These are phyloP conservation scores for Anthophora plumipes DNA, from an alignment of 2,888 invertebrate species.

Conservation along the genomic window DNA sequence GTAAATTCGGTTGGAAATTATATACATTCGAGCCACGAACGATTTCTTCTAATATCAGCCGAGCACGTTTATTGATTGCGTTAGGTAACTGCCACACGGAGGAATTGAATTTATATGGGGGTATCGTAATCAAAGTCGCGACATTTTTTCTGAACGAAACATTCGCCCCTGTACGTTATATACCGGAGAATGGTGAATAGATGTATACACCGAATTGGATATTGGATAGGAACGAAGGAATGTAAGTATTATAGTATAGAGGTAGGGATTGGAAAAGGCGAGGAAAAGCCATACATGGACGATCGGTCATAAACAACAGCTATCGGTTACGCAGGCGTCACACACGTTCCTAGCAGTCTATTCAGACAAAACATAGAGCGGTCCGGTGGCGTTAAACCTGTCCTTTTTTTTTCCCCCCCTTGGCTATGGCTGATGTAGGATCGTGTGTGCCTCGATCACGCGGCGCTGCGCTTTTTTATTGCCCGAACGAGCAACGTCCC, in stretches of 20 bases:
- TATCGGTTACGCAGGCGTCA: constrained; percentile 41
- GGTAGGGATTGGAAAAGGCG: background rate
- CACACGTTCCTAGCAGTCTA: constrained; percentile 29
- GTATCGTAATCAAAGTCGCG: background rate
- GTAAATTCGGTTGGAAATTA: constrained; percentile 47
- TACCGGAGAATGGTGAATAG: too few relatives aligned
- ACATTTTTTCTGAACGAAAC: background rate
- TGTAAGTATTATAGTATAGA: too few relatives aligned
- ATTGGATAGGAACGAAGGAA: constrained; percentile 7
- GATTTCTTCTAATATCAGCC: constrained; percentile 17
- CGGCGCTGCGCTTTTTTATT: constrained; percentile 71
- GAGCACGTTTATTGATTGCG: constrained; percentile 39
- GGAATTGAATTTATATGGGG: constrained; percentile 4
- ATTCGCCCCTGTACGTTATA: too few relatives aligned
- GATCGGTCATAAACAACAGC: constrained; percentile 44
- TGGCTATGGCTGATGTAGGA: constrained; percentile 51
- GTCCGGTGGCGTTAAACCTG: constrained; percentile 45
- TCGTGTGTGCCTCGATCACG: constrained; percentile 65
- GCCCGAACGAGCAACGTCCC: constrained; percentile 70
- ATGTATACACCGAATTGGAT: background rate
- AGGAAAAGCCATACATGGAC: constrained; percentile 37
- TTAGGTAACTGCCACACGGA: constrained; percentile 25
- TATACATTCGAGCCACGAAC: constrained; percentile 29
- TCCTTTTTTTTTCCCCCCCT: constrained; percentile 51
- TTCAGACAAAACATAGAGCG: constrained; percentile 50